phyloP scores from a whole-genome alignment of 2,113 vertebrate species.

The Corythornis vintsioides region DNA sequence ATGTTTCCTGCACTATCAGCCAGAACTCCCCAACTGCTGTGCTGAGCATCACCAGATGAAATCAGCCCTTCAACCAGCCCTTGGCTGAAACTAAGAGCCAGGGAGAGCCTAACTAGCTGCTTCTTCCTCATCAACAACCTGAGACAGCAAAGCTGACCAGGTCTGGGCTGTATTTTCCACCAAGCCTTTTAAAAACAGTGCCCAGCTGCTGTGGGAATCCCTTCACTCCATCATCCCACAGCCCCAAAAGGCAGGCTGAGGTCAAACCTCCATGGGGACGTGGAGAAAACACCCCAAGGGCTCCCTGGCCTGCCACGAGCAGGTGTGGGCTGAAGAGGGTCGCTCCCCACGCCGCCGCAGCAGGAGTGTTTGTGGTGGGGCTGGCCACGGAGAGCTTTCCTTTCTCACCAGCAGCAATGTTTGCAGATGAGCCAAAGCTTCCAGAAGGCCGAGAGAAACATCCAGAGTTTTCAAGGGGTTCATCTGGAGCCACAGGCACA shows the following conservation, averaged over 20 bases:
- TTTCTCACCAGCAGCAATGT: constrained; percentile 18
- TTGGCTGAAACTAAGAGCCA: background rate
- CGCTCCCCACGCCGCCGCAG: background rate
- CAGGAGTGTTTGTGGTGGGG: fast-evolving
- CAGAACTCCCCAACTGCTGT: fast-evolving
- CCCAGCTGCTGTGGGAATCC: background rate
- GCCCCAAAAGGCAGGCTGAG: background rate
- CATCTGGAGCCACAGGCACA: constrained; percentile 29
- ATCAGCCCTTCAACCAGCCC: background rate
- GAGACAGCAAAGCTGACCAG: background rate
- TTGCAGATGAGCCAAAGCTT: constrained; percentile 46
- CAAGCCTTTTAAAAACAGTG: background rate
- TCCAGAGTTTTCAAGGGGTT: constrained; percentile 40
- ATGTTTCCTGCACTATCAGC: fast-evolving
- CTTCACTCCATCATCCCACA: background rate
- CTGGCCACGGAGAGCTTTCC: fast-evolving
- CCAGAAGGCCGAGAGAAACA: constrained; percentile 58
- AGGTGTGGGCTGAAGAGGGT: fast-evolving
- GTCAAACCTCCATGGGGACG: fast-evolving
- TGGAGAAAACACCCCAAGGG: background rate
- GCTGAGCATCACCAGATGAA: background rate
- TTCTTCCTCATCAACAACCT: background rate
- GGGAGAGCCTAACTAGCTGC: background rate
- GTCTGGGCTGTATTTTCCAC: background rate
- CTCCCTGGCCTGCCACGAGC: background rate